A percentile compares a stretch with the other conserved stretches of the same genome.
Evolutionary conservation across 2,888 invertebrate genomes (phyloP).

Genomic region (Maniola hyperantus): DNA sequence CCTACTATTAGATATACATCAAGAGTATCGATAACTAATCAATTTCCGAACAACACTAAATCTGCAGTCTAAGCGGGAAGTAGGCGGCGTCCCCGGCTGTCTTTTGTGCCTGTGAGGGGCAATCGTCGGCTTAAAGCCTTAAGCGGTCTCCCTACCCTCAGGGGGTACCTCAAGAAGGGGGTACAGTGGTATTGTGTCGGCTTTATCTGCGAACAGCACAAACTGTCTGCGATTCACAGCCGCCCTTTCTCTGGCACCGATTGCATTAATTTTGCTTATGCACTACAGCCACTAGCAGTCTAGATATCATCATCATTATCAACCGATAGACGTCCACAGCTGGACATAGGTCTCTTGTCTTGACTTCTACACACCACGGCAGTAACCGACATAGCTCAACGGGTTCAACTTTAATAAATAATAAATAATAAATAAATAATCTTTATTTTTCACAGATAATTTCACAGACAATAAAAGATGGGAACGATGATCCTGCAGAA

Average conservation of each 20-base stretch:
- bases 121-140: constrained; percentile 64
- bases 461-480: too few relatives aligned
- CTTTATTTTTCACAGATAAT: too few relatives aligned
- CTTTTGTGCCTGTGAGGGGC: constrained; percentile 74
- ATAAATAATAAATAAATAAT: too few relatives aligned
- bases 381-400: too few relatives aligned
- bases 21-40: background rate
- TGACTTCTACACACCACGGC: too few relatives aligned
- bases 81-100: constrained; percentile 49
- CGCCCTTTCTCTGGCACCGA: constrained; percentile 54
- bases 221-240: constrained; percentile 49
- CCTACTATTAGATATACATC: background rate
- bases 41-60: background rate
- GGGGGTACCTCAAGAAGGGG: constrained; percentile 41
- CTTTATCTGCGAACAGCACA: constrained; percentile 65
- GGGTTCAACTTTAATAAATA: too few relatives aligned
- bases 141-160: constrained; percentile 57
- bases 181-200: constrained; percentile 67
- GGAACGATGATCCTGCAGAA: too few relatives aligned
- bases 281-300: constrained; percentile 8
- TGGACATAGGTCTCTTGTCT: too few relatives aligned
- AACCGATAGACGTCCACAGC: too few relatives aligned
- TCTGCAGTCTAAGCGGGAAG: constrained; percentile 53
- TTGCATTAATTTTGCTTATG: constrained; percentile 56
- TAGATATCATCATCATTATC: background rate